These are phyloP conservation scores for Zophobas morio DNA, from an alignment of 1,140 invertebrate genomes.

Conservation along the genomic window DNA sequence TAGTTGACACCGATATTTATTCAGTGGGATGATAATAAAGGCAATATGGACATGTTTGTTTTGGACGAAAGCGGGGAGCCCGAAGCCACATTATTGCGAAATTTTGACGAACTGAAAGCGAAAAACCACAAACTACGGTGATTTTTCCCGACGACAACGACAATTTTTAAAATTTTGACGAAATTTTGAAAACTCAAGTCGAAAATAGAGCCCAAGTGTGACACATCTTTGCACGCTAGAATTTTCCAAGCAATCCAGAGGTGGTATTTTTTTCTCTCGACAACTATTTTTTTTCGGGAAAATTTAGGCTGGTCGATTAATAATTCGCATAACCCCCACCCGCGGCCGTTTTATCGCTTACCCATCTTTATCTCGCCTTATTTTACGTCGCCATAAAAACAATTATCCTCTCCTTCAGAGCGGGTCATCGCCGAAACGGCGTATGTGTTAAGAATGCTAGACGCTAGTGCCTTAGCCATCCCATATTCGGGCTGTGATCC, in stretches of 20 bases:
- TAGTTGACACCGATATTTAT: constrained; percentile 16
- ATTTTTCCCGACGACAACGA: too few relatives aligned
- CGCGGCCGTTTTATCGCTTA: background rate
- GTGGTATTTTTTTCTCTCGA: too few relatives aligned
- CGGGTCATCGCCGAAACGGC: constrained; percentile 11
- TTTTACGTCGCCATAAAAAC: constrained; percentile 37
- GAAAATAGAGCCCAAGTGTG: too few relatives aligned
- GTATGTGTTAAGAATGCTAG: constrained; percentile 42
- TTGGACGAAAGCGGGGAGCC: background rate
- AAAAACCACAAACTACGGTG: too few relatives aligned
- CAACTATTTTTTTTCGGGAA: background rate
- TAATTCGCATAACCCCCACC: background rate
- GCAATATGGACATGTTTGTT: constrained; percentile 9
- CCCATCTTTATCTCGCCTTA: constrained; percentile 3
- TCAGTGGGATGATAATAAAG: constrained; percentile 6
- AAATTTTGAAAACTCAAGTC: too few relatives aligned
- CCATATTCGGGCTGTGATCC: constrained; percentile 47
- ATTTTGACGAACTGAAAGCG: too few relatives aligned
- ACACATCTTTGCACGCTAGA: too few relatives aligned
- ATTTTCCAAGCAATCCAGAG: too few relatives aligned
- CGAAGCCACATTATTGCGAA: too few relatives aligned
- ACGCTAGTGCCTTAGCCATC: constrained; percentile 27
- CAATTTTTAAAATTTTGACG: too few relatives aligned
- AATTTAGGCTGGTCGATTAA: background rate
- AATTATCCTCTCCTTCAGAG: constrained; percentile 19